Base-by-base conservation (phyloP, 2,888 invertebrate genomes). In the Cartodere bifasciata region DNA sequence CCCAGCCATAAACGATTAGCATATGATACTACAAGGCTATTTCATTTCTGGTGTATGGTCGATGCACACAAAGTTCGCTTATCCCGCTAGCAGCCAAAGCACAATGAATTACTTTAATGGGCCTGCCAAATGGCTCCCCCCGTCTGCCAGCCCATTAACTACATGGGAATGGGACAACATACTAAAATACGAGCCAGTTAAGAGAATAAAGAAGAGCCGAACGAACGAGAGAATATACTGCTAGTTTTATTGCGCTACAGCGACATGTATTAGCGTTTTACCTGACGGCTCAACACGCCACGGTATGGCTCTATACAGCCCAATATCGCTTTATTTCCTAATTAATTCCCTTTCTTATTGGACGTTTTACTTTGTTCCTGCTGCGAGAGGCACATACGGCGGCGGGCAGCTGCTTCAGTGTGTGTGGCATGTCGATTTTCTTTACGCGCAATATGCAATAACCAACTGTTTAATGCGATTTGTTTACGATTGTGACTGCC, bases 41-140 rank as follows among this genome's bases (percentile, higher is more conserved):
- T 28, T 17, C n/a, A 11, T 28, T 21, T 26, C 13, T 4, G 25
- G 25, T n/a, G n/a, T n/a, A n/a, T n/a, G n/a, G n/a, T n/a, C n/a
- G n/a, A n/a, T n/a, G n/a, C n/a, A n/a, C 26, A 34, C 31, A 34
- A 27, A 34, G 27, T 34, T 23, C 26, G 30, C 25, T 34, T 29
- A 28, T 31, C 31, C 28, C 31, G 28, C 27, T 27, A 40, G 41
- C 44, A 44, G 44, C 46, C 49, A 50, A 49, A 50, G 48, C 49
- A 53, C 54, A 55, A 57, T 56, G 56, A 59, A 59, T 60, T 58
- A 58, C 56, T 46, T 58, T 60, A 58, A 60, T 57, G 57, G 55
- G 44, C 43, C 44, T 40, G 49, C 52, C 46, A 47, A 56, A 53
- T 54, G 51, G 52, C 52, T 47, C 54, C 52, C 51, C 51, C 48